Conservation (phyloP, 2,888 invertebrate species). For the Ophion ventricosus region DNA sequence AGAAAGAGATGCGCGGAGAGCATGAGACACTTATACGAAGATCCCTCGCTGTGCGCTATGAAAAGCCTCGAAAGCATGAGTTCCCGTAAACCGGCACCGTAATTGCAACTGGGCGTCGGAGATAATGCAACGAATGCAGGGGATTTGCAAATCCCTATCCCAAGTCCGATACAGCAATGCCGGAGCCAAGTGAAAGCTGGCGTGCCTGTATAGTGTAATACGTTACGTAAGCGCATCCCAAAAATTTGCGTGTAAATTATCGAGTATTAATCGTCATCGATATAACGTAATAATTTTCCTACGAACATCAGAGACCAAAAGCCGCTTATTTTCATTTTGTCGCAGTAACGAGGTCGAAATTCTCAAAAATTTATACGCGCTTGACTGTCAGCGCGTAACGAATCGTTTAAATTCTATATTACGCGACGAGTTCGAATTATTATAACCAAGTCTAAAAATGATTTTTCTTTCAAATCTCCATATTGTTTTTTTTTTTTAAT, state of each 20-base stretch:
- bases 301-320: slow-evolving; percentile 35
- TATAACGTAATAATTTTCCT: background rate
- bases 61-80: slow-evolving; percentile 35
- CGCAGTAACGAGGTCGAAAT: no score
- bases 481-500: background rate
- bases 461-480: no score
- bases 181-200: slow-evolving; percentile 2
- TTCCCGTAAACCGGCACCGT: slow-evolving; percentile 39
- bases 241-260: slow-evolving; percentile 28
- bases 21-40: slow-evolving; percentile 29
- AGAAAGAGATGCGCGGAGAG: slow-evolving; percentile 6
- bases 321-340: no score
- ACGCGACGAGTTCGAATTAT: no score
- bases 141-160: slow-evolving; percentile 34
- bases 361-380: no score
- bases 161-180: slow-evolving; percentile 19
- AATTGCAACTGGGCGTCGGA: slow-evolving; percentile 50
- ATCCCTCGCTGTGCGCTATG: slow-evolving; percentile 2
- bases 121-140: slow-evolving; percentile 44
- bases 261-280: slow-evolving; percentile 7
- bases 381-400: no score
- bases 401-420: no score
- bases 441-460: no score
- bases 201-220: background rate
- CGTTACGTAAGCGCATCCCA: slow-evolving; percentile 1